Conservation (phyloP, 2,113 vertebrate genomes). For the Rhinichthys klamathensis region DNA sequence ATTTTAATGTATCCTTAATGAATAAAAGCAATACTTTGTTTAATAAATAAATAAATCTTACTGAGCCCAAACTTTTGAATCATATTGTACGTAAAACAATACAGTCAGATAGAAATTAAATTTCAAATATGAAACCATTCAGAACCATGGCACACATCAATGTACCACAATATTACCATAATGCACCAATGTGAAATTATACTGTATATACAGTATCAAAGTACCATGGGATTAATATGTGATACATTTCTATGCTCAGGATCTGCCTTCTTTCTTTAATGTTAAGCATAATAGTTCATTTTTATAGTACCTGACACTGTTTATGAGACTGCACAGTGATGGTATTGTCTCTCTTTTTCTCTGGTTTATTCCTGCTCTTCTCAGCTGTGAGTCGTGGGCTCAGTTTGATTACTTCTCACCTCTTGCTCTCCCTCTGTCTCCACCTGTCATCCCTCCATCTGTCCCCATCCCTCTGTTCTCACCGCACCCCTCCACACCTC, state of each 20-base stretch:
- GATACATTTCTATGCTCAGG: neutral
- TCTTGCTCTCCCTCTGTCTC: conserved; percentile 74
- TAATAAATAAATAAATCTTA: neutral
- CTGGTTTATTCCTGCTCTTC: conserved; percentile 15
- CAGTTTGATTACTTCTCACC: conserved; percentile 75
- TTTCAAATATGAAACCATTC: neutral
- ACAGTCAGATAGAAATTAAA: neutral
- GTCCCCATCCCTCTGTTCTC: conserved; percentile 69
- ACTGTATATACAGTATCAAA: too few relatives aligned
- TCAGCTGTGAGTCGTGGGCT: conserved; percentile 66
- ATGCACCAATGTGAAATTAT: too few relatives aligned
- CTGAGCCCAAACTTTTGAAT: too few relatives aligned
- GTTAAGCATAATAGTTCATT: neutral
- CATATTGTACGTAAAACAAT: neutral
- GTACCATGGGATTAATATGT: too few relatives aligned
- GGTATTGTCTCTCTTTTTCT: neutral
- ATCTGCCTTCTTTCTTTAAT: neutral
- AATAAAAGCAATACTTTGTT: neutral
- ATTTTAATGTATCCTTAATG: neutral
- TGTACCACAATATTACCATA: neutral
- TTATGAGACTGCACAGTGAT: neutral
- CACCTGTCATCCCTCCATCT: conserved; percentile 74
- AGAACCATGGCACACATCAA: neutral
- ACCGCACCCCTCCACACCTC: conserved; percentile 65
- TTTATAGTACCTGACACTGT: neutral